Conservation (phyloP, 2,888 invertebrate species). For the Pristionchus fissidentatus region DNA sequence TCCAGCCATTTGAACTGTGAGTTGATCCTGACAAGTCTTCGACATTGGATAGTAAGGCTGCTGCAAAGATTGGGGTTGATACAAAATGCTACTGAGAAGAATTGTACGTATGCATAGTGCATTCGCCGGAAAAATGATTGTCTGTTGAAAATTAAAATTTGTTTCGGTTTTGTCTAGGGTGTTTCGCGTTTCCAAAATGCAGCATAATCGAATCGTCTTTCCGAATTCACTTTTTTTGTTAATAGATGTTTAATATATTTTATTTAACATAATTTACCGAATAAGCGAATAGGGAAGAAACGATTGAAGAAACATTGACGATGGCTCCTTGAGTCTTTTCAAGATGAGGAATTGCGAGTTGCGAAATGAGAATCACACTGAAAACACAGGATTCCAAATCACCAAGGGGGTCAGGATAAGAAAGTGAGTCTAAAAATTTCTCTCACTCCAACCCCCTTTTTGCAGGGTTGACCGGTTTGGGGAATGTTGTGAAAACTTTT, state of each 20-base stretch:
- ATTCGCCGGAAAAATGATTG: too few relatives aligned
- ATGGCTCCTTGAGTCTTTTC: slow-evolving; percentile 50
- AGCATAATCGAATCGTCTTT: too few relatives aligned
- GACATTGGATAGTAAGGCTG: slow-evolving; percentile 43
- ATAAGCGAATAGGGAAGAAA: background rate
- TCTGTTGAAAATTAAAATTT: too few relatives aligned
- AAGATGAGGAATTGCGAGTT: slow-evolving; percentile 39
- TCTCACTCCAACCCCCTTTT: background rate
- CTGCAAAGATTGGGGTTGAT: too few relatives aligned
- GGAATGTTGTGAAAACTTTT: background rate
- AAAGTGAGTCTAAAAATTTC: background rate
- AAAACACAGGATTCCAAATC: background rate
- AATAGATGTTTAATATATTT: too few relatives aligned
- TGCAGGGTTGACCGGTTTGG: too few relatives aligned
- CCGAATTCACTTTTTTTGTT: too few relatives aligned
- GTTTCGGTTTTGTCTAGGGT: too few relatives aligned
- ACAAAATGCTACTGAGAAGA: too few relatives aligned
- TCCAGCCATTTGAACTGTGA: slow-evolving; percentile 5
- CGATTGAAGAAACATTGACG: slow-evolving; percentile 40
- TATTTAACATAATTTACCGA: background rate
- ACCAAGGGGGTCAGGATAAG: background rate
- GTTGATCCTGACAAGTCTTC: slow-evolving; percentile 40
- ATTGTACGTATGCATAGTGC: too few relatives aligned
- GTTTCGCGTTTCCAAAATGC: too few relatives aligned
- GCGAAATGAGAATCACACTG: slow-evolving; percentile 30